These are phyloP conservation scores for Antedon bifida DNA, from an alignment of 35 echinoderm and acorn worm genomes.

Conservation along the genomic window DNA sequence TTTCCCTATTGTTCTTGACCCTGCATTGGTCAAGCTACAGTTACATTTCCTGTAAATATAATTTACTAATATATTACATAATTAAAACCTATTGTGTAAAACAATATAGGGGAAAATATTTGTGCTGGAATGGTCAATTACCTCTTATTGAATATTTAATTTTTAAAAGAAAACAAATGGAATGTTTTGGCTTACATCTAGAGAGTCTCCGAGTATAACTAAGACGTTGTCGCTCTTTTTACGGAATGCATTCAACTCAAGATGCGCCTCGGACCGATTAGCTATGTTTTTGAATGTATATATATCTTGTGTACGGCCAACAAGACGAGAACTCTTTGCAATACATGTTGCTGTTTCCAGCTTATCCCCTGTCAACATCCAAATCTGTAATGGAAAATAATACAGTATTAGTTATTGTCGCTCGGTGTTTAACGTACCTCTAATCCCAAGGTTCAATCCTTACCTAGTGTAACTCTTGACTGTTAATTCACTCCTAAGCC, in stretches of 20 bases:
- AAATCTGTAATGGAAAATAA: slow-evolving; percentile 34
- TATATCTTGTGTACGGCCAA: slow-evolving; percentile 58
- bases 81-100: too few species aligned
- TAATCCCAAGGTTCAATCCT: too few species aligned
- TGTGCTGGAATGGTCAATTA: too few species aligned
- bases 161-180: neutral
- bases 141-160: too few species aligned
- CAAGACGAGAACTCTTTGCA: slow-evolving; percentile 89
- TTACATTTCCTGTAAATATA: too few species aligned
- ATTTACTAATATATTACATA: too few species aligned
- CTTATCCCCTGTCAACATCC: slow-evolving; percentile 99
- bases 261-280: slow-evolving; percentile 67
- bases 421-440: too few species aligned
- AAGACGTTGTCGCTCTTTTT: slow-evolving; percentile 77
- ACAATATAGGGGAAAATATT: too few species aligned
- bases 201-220: slow-evolving; percentile 75
- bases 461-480: too few species aligned
- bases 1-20: too few species aligned
- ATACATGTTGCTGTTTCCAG: slow-evolving; percentile 96
- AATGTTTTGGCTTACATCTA: slow-evolving; percentile 92
- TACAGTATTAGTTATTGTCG: neutral
- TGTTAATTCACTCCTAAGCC: too few species aligned
- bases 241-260: slow-evolving; percentile 80
- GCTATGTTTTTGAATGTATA: slow-evolving; percentile 79
- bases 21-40: too few species aligned